Evolutionary conservation across 1,140 invertebrate species (phyloP).

Genomic region (Neuroterus valhalla): DNA sequence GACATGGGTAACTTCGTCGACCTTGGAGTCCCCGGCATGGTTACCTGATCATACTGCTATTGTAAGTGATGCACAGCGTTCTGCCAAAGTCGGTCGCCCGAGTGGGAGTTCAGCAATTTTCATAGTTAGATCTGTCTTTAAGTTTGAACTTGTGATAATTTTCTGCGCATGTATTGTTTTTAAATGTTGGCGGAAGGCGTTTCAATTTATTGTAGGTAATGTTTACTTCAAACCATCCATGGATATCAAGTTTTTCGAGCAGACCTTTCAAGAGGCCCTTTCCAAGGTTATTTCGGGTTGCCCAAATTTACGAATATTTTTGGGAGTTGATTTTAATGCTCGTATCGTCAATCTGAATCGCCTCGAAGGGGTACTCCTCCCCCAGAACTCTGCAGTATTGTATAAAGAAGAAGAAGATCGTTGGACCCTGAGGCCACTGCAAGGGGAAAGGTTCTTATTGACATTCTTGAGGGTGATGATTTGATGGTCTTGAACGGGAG

Average conservation of each 20-base stretch:
- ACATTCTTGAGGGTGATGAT: too few relatives aligned
- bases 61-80: not conserved
- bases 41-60: not conserved
- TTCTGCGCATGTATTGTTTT: not conserved
- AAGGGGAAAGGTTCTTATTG: not conserved
- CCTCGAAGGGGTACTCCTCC: too few relatives aligned
- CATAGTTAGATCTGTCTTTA: not conserved
- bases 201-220: not conserved
- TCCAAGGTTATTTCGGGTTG: too few relatives aligned
- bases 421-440: too few relatives aligned
- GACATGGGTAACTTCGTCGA: not conserved
- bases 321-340: too few relatives aligned
- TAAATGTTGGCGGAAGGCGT: not conserved
- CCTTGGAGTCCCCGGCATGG: not conserved
- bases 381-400: too few relatives aligned
- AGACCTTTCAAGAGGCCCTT: too few relatives aligned
- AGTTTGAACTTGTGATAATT: not conserved
- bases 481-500: too few relatives aligned
- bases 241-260: not conserved
- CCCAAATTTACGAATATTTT: too few relatives aligned
- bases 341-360: too few relatives aligned
- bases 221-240: not conserved
- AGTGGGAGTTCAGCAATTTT: slow-evolving; percentile 2
- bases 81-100: not conserved
- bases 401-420: too few relatives aligned